Evolutionary conservation across 1,140 invertebrate species (phyloP), one percentile per base, ranked within the genome.

Genomic region (Pseudobourletiella spinata): DNA sequence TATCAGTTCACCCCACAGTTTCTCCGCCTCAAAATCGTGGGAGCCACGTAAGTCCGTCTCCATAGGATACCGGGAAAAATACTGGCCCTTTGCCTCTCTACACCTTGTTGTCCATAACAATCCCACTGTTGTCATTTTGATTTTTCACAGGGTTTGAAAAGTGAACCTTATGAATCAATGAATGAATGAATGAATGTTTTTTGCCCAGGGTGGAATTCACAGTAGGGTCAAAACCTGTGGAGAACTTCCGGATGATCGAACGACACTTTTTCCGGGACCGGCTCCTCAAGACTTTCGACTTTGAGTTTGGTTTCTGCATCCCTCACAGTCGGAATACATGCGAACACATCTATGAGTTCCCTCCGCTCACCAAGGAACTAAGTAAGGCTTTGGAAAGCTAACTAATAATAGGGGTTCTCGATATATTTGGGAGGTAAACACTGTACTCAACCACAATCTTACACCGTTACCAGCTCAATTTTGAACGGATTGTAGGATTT

Each of bases 341-440:
- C 75, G 95, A 99, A 79, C 95, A 98, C 76, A 98, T 99, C 77
- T 99, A 99, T 77, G 92, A 98, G 77, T 98, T 99, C 81, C 95
- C 95, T 39, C 82, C 85, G 52, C 78, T 99, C 65, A 83, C 86
- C 69, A 78, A 84, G 48, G 86, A 93, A 73, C 78, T 95, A 72
- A 86, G 94, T 98, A 82, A 83, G 81, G n/a, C n/a, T n/a, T n/a
- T n/a, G n/a, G n/a, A n/a, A n/a, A n/a, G n/a, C n/a, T n/a, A n/a
- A n/a, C n/a, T n/a, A n/a, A n/a, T n/a, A n/a, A n/a, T n/a, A n/a
- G n/a, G n/a, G n/a, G n/a, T n/a, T n/a, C n/a, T n/a, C n/a, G n/a
- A n/a, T n/a, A n/a, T n/a, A n/a, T n/a, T n/a, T n/a, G n/a, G n/a
- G n/a, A n/a, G n/a, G n/a, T n/a, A n/a, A n/a, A n/a, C n/a, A n/a